These are phyloP conservation scores for Torymus texanus DNA, from an alignment of 2,888 invertebrate genomes.

Conservation along the genomic window DNA sequence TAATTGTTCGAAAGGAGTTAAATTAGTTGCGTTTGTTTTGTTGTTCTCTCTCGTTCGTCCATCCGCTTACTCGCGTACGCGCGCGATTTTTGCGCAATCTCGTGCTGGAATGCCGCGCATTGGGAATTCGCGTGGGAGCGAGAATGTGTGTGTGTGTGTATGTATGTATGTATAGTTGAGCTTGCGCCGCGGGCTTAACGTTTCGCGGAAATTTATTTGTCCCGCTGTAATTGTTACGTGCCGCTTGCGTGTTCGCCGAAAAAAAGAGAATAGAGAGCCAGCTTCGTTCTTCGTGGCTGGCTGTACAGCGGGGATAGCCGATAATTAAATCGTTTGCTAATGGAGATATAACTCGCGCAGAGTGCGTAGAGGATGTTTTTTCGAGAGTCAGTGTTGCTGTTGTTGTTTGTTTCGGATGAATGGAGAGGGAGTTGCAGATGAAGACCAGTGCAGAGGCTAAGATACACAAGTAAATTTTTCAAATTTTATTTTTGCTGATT, in stretches of 20 bases:
- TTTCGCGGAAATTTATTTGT: constrained; percentile 54
- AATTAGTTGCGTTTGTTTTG: constrained; percentile 70
- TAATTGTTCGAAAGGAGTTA: constrained; percentile 73
- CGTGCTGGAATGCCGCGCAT: constrained; percentile 46
- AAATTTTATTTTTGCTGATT: no score
- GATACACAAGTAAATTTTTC: no score
- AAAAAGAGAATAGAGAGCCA: constrained; percentile 11
- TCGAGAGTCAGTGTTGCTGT: no score
- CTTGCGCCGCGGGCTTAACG: not conserved
- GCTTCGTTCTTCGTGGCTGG: not conserved
- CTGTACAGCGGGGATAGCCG: not conserved
- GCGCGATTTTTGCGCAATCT: constrained; percentile 23
- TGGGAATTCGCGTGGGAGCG: constrained; percentile 39
- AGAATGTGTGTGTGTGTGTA: constrained; percentile 25
- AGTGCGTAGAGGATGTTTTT: not conserved
- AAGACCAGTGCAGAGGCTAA: no score
- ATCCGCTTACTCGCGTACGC: constrained; percentile 23
- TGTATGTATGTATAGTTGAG: not conserved
- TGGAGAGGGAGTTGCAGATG: no score
- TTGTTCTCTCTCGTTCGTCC: constrained; percentile 67
- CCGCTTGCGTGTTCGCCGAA: not conserved
- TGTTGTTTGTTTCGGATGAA: no score
- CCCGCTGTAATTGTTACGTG: constrained; percentile 52
- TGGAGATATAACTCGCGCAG: constrained; percentile 35
- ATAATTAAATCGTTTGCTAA: constrained; percentile 51